Percentiles rank a stretch among this genome's conserved stretches.
Conservation (phyloP, 2,113 vertebrate genomes). For the Ahaetulla prasina region DNA sequence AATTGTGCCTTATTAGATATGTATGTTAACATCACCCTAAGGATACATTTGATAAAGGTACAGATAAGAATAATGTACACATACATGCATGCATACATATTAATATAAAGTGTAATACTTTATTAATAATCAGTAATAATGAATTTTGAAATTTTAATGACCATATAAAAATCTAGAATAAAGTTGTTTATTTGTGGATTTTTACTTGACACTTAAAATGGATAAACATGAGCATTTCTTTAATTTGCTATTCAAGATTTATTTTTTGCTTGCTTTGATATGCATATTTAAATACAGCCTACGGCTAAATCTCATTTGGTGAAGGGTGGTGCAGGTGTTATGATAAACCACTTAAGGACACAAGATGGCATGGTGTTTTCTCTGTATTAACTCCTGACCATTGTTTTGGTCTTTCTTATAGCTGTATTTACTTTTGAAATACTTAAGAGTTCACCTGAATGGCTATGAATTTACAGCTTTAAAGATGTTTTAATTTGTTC, state of each 20-base stretch:
- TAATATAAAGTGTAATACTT: constrained; percentile 15
- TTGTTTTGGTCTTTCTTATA: constrained; percentile 76
- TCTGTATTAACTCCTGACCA: constrained; percentile 78
- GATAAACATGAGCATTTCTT: constrained; percentile 80
- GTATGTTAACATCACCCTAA: constrained; percentile 43
- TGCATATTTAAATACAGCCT: constrained; percentile 96
- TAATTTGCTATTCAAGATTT: constrained; percentile 86
- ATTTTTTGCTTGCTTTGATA: constrained; percentile 95
- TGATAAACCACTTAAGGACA: constrained; percentile 85
- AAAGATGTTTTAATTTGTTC: constrained; percentile 76
- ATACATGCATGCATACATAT: not conserved
- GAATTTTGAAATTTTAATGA: constrained; percentile 27
- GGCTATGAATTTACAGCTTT: constrained; percentile 71
- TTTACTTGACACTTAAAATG: constrained; percentile 61
- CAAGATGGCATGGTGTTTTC: constrained; percentile 77
- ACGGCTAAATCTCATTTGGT: constrained; percentile 92
- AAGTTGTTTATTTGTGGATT: constrained; percentile 40
- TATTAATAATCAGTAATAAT: constrained; percentile 30
- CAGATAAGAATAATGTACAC: not conserved
- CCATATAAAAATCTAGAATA: constrained; percentile 38
- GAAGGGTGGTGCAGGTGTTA: constrained; percentile 83
- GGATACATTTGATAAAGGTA: not conserved
- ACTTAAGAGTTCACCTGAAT: constrained; percentile 72
- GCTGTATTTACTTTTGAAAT: constrained; percentile 92
- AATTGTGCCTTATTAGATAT: constrained; percentile 58